Conservation (phyloP, 2,113 vertebrate species). For the Mellivora capensis region DNA sequence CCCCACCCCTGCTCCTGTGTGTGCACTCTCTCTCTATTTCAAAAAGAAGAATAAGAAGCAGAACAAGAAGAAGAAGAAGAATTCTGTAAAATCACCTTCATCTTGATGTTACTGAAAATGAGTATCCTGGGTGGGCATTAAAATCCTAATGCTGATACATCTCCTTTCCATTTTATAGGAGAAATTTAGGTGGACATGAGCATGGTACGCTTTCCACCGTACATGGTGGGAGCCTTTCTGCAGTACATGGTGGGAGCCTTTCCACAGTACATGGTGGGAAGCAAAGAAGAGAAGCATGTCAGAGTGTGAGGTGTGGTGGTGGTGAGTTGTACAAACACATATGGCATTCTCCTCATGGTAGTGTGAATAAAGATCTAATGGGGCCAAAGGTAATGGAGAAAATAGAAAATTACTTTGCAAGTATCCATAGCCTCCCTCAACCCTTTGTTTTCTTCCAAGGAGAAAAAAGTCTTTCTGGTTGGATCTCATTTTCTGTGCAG, state of each 20-base stretch:
- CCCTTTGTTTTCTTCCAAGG: conserved; percentile 9
- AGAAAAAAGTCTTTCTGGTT: background rate
- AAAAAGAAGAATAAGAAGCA: background rate
- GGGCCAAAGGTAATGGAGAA: background rate
- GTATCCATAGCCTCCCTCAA: background rate
- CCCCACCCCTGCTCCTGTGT: background rate
- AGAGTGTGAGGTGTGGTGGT: too few species aligned
- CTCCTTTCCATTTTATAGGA: background rate
- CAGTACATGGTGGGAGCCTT: background rate
- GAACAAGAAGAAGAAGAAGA: background rate
- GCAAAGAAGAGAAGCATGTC: background rate
- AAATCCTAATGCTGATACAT: background rate
- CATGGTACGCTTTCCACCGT: background rate
- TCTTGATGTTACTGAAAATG: background rate
- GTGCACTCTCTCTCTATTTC: background rate
- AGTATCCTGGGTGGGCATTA: background rate
- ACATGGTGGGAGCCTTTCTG: background rate
- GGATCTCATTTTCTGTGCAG: background rate
- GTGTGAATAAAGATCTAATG: background rate
- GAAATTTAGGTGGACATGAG: background rate
- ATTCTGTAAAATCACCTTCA: background rate
- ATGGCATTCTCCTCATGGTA: background rate
- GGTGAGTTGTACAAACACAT: background rate
- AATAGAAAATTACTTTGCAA: background rate
- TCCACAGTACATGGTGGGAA: background rate